Evolutionary conservation across 2,113 vertebrate species (phyloP).

Genomic region (Catharus minimus): DNA sequence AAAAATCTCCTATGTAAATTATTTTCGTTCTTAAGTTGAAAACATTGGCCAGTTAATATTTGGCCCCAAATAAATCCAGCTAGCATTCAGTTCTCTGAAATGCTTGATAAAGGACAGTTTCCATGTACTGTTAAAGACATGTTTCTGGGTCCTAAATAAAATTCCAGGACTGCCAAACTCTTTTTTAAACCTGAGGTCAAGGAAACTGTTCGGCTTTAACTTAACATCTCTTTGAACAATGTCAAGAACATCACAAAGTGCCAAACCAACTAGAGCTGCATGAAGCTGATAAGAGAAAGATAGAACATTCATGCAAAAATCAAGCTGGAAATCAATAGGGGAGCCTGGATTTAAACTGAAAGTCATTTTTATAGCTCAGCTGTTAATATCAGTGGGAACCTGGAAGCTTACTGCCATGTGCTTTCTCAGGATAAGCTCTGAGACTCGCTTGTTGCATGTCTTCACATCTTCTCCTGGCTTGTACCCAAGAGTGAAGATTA

Average conservation of each 20-base stretch:
- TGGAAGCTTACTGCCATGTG: slow-evolving; percentile 47
- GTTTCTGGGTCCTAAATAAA: slow-evolving; percentile 1
- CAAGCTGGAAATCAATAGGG: slow-evolving; percentile 54
- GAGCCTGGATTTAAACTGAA: slow-evolving; percentile 62
- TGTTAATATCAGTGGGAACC: slow-evolving; percentile 38
- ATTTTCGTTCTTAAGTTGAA: background rate
- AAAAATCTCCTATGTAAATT: background rate
- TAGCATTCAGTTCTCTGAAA: slow-evolving; percentile 3
- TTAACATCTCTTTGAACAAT: slow-evolving; percentile 52
- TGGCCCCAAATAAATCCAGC: background rate
- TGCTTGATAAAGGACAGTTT: slow-evolving; percentile 1
- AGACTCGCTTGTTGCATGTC: background rate
- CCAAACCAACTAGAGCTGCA: slow-evolving; percentile 64
- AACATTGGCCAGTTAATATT: background rate
- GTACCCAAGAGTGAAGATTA: slow-evolving; percentile 35
- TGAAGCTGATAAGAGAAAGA: slow-evolving; percentile 74
- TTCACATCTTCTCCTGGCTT: slow-evolving; percentile 36
- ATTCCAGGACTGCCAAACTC: slow-evolving; percentile 37
- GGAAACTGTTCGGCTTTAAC: slow-evolving; percentile 46
- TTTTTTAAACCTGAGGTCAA: slow-evolving; percentile 39
- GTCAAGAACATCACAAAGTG: slow-evolving; percentile 64
- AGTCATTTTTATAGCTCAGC: slow-evolving; percentile 59
- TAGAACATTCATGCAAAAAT: slow-evolving; percentile 67
- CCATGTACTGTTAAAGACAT: slow-evolving; percentile 8
- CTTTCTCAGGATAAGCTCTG: slow-evolving; percentile 12